Evolutionary conservation across 2,888 invertebrate species (phyloP).

Genomic region (Pseudanteris insignis): DNA sequence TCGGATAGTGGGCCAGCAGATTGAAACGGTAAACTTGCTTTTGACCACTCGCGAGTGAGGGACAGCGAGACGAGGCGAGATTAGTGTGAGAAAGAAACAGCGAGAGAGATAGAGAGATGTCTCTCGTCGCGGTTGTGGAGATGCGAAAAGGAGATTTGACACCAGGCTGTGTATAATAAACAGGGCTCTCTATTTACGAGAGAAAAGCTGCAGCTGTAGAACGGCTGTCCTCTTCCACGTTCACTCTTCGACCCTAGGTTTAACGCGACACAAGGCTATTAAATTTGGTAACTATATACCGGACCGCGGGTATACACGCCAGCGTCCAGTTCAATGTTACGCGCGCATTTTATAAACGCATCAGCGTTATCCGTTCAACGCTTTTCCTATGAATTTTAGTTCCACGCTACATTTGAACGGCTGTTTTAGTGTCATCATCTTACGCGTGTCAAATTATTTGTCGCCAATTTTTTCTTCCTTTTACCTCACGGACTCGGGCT

Average conservation of each 20-base stretch:
- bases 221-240: conserved; percentile 30
- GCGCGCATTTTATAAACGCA: conserved; percentile 61
- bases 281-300: conserved; percentile 61
- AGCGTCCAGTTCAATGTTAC: conserved; percentile 40
- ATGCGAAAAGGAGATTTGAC: conserved; percentile 33
- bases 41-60: conserved; percentile 1
- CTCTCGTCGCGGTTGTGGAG: conserved; percentile 21
- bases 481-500: no score
- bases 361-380: conserved; percentile 57
- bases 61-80: not conserved
- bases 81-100: not conserved
- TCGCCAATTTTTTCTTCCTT: no score
- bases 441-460: no score
- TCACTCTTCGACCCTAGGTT: conserved; percentile 41
- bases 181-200: conserved; percentile 53
- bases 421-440: no score
- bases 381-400: not conserved
- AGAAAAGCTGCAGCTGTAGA: conserved; percentile 43
- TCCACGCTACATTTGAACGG: no score
- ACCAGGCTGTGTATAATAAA: conserved; percentile 39
- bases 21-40: conserved; percentile 2
- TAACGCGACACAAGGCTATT: conserved; percentile 56
- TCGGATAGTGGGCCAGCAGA: conserved; percentile 9
- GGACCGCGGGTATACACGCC: conserved; percentile 26
- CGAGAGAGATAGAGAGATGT: conserved; percentile 6